Evolutionary conservation across 1,140 invertebrate species (phyloP), one percentile per base, ranked within the genome.

Genomic region (Drosophila biarmipes): DNA sequence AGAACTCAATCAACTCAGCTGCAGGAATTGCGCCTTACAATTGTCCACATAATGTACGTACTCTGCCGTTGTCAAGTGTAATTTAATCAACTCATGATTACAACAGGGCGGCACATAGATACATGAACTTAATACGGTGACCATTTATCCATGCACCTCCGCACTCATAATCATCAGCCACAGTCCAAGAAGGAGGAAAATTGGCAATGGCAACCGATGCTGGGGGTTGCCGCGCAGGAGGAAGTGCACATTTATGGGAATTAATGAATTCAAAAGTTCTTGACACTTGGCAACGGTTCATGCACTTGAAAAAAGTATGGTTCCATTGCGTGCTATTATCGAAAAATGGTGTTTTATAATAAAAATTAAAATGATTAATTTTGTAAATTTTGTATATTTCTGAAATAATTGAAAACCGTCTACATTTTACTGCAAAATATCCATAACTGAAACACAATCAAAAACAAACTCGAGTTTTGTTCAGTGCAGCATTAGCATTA

Each of bases 41-140:
- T 37, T 68, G 63, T 55, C 49, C 15, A 53, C 53, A 78, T 55
- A 38, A 66, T 24, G 35, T 53, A 42, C 40, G 24, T 40, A 48
- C 53, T 21, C 24, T 56, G n/a, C 17, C 52, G 61, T 67, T 61
- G 73, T 81, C 73, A 86, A 80, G 81, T 67, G 61, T 86, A 86
- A 85, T 85, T 80, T 81, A 86, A 85, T 86, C 67, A 80, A 86
- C 72, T 80, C 80, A 74, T 73, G 69, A 67, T 85, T 86, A 71
- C 78, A 79, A 67, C 54, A 73, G 62, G 69, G 57, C 52, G 54
- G 54, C 17, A 57, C 45, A 59, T 37, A 84, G 72, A 78, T 84
- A 46, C 34, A 31, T 42, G 46, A 63, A 38, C 34, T 38, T 66
- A 63, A 63, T 37, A 27, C 62, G 40, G 31, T 61, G 43, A 69